Evolutionary conservation across 1,140 invertebrate species (phyloP).

Genomic region (Pseudobourletiella spinata): DNA sequence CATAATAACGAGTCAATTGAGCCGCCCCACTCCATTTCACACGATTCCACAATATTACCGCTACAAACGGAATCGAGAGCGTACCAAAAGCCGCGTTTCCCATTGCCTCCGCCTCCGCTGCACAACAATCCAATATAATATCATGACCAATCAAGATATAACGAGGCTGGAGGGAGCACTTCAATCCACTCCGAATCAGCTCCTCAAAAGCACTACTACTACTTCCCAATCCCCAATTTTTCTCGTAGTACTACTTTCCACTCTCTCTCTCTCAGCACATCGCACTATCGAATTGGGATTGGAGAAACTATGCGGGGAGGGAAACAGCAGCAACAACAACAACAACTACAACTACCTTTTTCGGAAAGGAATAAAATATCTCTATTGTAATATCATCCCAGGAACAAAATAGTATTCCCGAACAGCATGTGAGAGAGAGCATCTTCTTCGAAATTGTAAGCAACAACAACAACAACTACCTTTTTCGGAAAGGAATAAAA

Average conservation of each 20-base stretch:
- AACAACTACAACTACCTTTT: no score
- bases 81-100: no score
- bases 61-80: no score
- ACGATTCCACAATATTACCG: no score
- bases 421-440: no score
- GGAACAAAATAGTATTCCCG: no score
- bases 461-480: no score
- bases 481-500: neutral
- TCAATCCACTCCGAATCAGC: slow-evolving; percentile 3
- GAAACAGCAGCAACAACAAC: no score
- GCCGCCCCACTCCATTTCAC: no score
- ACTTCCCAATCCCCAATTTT: neutral
- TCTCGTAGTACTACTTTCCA: neutral
- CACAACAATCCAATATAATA: neutral
- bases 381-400: neutral
- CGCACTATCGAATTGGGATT: neutral
- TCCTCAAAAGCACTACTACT: neutral
- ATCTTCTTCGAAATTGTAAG: no score
- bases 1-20: neutral
- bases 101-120: no score
- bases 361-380: neutral
- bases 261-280: neutral
- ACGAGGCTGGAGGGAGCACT: neutral
- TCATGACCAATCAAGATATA: slow-evolving; percentile 7
- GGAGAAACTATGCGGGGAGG: no score